phyloP scores from a whole-genome alignment of 2,888 invertebrate genomes.

The Panopea generosa region DNA sequence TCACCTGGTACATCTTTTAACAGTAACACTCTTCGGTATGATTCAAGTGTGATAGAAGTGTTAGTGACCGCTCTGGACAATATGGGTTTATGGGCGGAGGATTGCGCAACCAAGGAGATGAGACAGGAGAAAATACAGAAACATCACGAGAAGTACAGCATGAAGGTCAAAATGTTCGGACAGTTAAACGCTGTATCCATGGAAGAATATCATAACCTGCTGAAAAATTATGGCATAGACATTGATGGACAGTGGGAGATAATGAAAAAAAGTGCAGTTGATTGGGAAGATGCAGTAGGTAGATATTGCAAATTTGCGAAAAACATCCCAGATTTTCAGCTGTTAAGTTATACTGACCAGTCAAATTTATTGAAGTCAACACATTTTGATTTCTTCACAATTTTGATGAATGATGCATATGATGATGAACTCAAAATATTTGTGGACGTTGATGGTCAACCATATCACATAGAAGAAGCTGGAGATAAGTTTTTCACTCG shows the following conservation, averaged over 20 bases:
- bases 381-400: slow-evolving; percentile 40
- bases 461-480: slow-evolving; percentile 47
- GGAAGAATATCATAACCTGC: slow-evolving; percentile 38
- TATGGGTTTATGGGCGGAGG: slow-evolving; percentile 48
- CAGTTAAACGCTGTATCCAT: slow-evolving; percentile 23
- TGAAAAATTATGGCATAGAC: slow-evolving; percentile 45
- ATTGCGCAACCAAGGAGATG: slow-evolving; percentile 9
- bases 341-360: slow-evolving; percentile 35
- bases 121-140: slow-evolving; percentile 20
- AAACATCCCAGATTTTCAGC: slow-evolving; percentile 30
- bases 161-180: slow-evolving; percentile 43
- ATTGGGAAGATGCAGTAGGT: slow-evolving; percentile 25
- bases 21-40: too few species aligned
- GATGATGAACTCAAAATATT: slow-evolving; percentile 29
- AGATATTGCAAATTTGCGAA: slow-evolving; percentile 50
- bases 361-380: slow-evolving; percentile 33
- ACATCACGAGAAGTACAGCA: slow-evolving; percentile 46
- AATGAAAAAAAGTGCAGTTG: slow-evolving; percentile 17
- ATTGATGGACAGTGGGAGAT: slow-evolving; percentile 41
- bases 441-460: slow-evolving; percentile 26
- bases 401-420: slow-evolving; percentile 33
- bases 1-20: too few species aligned
- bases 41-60: slow-evolving; percentile 6
- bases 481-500: slow-evolving; percentile 40
- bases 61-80: slow-evolving; percentile 36